Evolutionary conservation across 2,113 vertebrate genomes (phyloP), one percentile per base, ranked within the genome.

Genomic region (Calonectris borealis): DNA sequence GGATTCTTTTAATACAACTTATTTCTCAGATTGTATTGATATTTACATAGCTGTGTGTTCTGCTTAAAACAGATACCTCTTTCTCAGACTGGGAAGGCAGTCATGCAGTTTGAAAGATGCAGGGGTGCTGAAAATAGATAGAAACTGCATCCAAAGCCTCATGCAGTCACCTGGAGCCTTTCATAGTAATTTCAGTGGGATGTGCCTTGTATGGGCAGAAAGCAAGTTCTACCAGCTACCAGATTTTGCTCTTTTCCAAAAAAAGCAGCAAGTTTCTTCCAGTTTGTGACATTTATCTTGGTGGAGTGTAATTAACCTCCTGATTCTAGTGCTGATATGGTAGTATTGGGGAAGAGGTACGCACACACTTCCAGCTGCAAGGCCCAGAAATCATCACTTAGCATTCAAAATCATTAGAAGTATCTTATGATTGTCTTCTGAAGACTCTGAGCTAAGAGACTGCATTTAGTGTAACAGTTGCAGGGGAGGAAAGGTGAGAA

Each of bases 1-100:
- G 13, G 68, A 44, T 79, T 93, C 36, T 81, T 95, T 95, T 91
- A 96, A 54, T 58, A 64, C 70, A 62, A 31, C 27, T 96, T 70
- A 73, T 78, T 88, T 80, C 81, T 81, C 29, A 49, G 34, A 32
- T 75, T 95, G 12, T 72, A 36, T 31, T 87, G 85, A 31, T 36
- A 70, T 88, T 86, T 71, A 54, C 46, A 57, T 88, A 94, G 36
- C 38, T 60, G 24, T 38, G 5, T 78, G 9, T 61, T 93, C 86
- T 96, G 46, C 26, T 57, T 68, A 76, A 82, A 94, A 13, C 11
- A 83, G 19, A 32, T 69, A 22, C 15, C 51, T 32, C 8, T 87
- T 88, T 49, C 80, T 73, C 84, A 27, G 71, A 61, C 65, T 8
- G 46, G 42, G 57, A 40, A 46, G 42, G 38, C 16, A 90, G 36